Evolutionary conservation across 2,888 invertebrate species (phyloP).

Genomic region (Sphecodes monilicornis): DNA sequence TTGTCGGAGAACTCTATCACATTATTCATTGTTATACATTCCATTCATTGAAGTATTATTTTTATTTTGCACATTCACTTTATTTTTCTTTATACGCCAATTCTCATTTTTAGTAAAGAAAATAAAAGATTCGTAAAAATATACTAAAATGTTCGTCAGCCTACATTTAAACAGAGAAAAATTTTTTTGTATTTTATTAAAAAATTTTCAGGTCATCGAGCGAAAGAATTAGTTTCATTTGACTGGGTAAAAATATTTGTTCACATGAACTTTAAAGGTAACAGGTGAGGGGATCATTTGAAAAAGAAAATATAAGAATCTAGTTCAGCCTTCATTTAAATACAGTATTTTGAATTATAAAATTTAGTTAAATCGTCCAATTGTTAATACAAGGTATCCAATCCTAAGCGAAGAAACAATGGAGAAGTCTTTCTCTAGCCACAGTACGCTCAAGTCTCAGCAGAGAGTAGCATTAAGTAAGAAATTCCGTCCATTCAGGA

Average conservation of each 20-base stretch:
- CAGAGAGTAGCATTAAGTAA: conserved; percentile 38
- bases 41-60: background rate
- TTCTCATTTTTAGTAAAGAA: background rate
- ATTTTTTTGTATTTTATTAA: background rate
- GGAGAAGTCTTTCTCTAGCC: background rate
- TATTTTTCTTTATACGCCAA: background rate
- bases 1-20: conserved; percentile 41
- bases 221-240: no score
- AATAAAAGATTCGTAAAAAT: background rate
- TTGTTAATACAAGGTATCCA: background rate
- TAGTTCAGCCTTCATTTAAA: background rate
- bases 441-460: conserved; percentile 16
- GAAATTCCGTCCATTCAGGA: conserved; percentile 66
- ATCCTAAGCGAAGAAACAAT: background rate
- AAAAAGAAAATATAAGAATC: background rate
- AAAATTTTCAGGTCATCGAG: background rate
- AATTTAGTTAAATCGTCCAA: background rate
- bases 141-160: background rate
- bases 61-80: background rate
- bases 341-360: background rate
- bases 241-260: no score
- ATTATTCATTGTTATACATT: background rate
- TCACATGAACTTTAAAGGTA: background rate
- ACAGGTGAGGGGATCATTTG: background rate
- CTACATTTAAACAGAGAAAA: background rate